These are phyloP conservation scores for Prunella himalayana DNA, from an alignment of 2,113 vertebrate genomes.

Conservation along the genomic window DNA sequence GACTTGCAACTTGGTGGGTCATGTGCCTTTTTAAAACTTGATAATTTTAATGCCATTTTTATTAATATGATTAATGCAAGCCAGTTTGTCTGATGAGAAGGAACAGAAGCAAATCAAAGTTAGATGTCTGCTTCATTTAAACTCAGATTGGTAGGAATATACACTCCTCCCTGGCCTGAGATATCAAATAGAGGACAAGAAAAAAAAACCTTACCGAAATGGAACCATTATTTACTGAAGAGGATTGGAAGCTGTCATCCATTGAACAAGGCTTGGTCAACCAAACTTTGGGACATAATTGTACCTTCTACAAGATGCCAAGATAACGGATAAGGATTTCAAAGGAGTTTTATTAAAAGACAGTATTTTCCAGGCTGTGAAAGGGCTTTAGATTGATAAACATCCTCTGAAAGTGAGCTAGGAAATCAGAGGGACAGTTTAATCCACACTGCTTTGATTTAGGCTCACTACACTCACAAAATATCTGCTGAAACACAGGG, in stretches of 20 bases:
- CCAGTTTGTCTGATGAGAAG: conserved; percentile 7
- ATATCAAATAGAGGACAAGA: neutral
- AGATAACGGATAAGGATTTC: neutral
- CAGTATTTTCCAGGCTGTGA: neutral
- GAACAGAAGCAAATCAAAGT: conserved; percentile 47
- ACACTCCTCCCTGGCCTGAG: neutral
- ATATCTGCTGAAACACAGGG: neutral
- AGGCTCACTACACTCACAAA: neutral
- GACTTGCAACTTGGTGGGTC: conserved; percentile 26
- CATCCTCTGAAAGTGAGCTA: neutral
- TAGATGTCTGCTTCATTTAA: conserved; percentile 40
- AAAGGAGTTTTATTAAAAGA: neutral
- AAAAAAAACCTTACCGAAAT: neutral
- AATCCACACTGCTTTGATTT: neutral
- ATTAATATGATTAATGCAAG: conserved; percentile 67
- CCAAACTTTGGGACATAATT: neutral
- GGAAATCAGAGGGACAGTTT: neutral
- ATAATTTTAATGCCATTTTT: conserved; percentile 64
- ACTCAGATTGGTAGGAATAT: conserved; percentile 29
- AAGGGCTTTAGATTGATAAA: neutral
- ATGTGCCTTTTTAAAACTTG: conserved; percentile 26
- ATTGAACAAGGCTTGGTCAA: neutral
- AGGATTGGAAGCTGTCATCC: neutral
- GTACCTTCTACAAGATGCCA: neutral
- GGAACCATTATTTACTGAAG: neutral